Base-by-base conservation (phyloP, 2,797 vertebrate genomes). In the Acipenser transmontanus region DNA sequence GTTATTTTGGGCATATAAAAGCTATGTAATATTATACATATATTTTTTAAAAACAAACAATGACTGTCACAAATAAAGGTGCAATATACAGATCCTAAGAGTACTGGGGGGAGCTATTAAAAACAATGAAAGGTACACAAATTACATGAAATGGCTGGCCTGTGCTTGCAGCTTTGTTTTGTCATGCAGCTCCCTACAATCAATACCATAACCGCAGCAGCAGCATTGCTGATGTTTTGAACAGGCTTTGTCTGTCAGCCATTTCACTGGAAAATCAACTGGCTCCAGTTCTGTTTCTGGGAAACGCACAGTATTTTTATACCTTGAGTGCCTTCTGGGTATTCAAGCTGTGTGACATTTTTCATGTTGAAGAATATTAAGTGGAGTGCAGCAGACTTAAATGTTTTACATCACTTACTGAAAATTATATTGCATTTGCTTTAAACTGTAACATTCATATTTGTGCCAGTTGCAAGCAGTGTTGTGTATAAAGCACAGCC, bases 401-500 rank as follows among this genome's bases (percentile, higher is more conserved):
- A 9, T 61, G 12, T 50, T 13, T 8, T 51, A 49, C 10, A 50
- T 50, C 13, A 54, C 20, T 59, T 57, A 13, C 62, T 64, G 7
- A 50, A 64, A 48, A 52, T 62, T 9, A 1, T 67, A 59, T 67
- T 51, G 9, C 60, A 60, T 54, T 6, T 61, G 11, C 17, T 61
- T 61, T 20, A 9, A 14, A 20, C 8, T 61, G 8, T 12, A 9
- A 34, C 34, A 50, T 63, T 47, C 14, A 61, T 11, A 52, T 67
- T 17, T 11, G 17, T 61, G 61, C 59, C 17, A 63, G 61, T 56
- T 63, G 14, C 51, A 63, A 63, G 11, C 17, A 57, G 7, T 20
- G 47, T 68, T 64, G 60, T 52, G 73, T 79, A 78, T 72, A 61
- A 57, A 75, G 64, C 57, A 61, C 69, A 67, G 64, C 75, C 63